Percentiles rank a stretch among this genome's conserved stretches.
Conservation (phyloP, 2,888 invertebrate species). For the Sesia bembeciformis region DNA sequence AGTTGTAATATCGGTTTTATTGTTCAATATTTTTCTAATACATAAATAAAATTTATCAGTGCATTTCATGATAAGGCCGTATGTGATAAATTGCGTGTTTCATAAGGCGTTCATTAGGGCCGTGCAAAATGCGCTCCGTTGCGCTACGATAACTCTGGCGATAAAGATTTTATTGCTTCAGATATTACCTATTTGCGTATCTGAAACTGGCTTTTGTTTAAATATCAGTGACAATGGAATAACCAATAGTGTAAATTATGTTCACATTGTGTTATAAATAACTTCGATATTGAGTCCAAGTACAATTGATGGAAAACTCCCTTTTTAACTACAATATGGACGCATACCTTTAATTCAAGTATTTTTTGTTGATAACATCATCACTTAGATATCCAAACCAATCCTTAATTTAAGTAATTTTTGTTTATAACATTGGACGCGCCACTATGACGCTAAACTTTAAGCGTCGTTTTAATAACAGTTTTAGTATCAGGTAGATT, state of each 20-base stretch:
- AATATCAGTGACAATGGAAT: constrained; percentile 27
- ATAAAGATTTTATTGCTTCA: constrained; percentile 69
- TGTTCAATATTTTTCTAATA: not conserved
- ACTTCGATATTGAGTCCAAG: no score
- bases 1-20: not conserved
- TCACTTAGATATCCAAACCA: no score
- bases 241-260: constrained; percentile 9
- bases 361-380: no score
- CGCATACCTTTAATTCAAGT: no score
- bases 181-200: constrained; percentile 66
- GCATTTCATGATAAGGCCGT: constrained; percentile 58
- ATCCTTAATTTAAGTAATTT: no score
- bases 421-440: no score
- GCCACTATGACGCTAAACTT: no score
- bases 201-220: constrained; percentile 35
- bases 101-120: constrained; percentile 72
- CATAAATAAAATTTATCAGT: constrained; percentile 55
- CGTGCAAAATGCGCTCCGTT: constrained; percentile 69
- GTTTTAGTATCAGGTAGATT: no score
- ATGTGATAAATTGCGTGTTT: constrained; percentile 74
- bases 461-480: no score
- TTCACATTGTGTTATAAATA: not conserved
- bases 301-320: no score
- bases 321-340: no score
- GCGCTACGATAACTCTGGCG: constrained; percentile 62